Conservation (phyloP, 2,888 invertebrate genomes). For the Drosophila mulleri region DNA sequence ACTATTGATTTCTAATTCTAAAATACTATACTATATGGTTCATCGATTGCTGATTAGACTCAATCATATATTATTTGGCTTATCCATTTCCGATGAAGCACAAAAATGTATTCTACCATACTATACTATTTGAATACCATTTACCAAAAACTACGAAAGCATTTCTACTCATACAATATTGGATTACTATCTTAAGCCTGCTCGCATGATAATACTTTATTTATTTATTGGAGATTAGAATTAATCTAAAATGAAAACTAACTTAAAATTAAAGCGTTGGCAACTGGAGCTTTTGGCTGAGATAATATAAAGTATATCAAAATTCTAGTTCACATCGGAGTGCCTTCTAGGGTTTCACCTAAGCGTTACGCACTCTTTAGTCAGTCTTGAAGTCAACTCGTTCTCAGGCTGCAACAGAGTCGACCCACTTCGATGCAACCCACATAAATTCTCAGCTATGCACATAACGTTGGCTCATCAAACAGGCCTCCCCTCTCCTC, state of each 20-base stretch:
- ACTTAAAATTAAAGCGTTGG: too few species aligned
- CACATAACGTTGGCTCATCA: constrained; percentile 32
- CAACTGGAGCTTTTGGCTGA: too few species aligned
- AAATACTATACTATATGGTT: not conserved
- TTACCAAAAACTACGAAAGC: too few species aligned
- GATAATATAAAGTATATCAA: not conserved
- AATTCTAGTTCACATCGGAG: not conserved
- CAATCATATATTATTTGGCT: not conserved
- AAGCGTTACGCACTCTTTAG: constrained; percentile 16
- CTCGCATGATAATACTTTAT: not conserved
- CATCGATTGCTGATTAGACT: not conserved
- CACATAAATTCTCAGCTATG: constrained; percentile 43
- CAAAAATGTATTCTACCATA: not conserved
- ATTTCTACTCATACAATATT: not conserved
- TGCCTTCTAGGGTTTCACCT: not conserved
- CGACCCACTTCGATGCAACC: constrained; percentile 50
- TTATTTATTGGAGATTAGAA: too few species aligned
- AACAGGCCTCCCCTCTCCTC: not conserved
- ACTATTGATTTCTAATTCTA: too few species aligned
- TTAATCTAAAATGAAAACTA: too few species aligned
- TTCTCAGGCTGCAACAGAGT: constrained; percentile 27
- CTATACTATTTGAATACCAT: not conserved
- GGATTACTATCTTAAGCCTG: not conserved
- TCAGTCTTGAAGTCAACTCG: constrained; percentile 23
- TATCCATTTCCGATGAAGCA: not conserved